Percentiles rank a stretch among this genome's conserved stretches.
Conservation (phyloP, 2,113 vertebrate species). For the Corythaeola cristata region DNA sequence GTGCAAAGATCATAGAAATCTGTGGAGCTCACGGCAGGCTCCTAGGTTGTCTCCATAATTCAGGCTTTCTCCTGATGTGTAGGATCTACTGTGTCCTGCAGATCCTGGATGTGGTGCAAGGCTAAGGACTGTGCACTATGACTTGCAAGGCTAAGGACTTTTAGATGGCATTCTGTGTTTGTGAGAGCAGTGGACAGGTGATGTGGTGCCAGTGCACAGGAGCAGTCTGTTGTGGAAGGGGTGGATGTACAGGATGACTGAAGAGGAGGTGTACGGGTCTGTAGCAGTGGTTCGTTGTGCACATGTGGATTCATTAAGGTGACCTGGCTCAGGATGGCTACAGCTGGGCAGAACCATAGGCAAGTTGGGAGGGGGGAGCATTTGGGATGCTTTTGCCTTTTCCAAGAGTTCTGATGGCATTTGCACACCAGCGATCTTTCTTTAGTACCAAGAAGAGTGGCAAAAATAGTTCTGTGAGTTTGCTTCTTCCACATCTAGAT, state of each 20-base stretch:
- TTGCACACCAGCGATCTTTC: background rate
- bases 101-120: background rate
- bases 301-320: rapidly evolving
- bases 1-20: background rate
- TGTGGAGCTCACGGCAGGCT: background rate
- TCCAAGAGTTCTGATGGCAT: background rate
- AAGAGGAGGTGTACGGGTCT: background rate
- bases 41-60: background rate
- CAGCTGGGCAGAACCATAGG: background rate
- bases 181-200: background rate
- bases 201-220: background rate
- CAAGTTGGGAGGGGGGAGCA: background rate
- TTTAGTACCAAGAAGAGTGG: background rate
- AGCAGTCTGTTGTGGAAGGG: background rate
- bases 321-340: background rate
- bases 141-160: background rate
- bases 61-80: background rate
- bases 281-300: background rate
- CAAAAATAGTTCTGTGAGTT: background rate
- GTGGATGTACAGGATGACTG: rapidly evolving
- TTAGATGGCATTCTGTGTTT: background rate
- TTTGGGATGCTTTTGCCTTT: background rate
- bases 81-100: background rate
- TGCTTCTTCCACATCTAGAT: background rate
- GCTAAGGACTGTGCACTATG: background rate